Conservation (phyloP, 1,140 invertebrate species). For the Chironomus striatipennis region DNA sequence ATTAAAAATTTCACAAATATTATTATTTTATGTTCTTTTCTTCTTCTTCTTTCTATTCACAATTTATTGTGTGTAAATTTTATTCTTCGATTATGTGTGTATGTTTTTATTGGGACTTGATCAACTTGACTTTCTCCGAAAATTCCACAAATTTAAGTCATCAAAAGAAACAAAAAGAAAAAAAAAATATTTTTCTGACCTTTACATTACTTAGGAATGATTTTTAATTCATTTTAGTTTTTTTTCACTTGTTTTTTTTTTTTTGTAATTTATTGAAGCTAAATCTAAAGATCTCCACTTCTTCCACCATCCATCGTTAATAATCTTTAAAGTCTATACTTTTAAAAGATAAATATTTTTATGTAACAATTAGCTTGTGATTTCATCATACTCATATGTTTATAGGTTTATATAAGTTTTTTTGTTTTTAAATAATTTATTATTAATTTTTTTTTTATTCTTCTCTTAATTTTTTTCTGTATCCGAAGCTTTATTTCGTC, state of each 20-base stretch:
- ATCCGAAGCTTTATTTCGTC: slow-evolving; percentile 7
- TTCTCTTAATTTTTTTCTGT: slow-evolving; percentile 1
- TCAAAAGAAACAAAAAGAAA: background rate
- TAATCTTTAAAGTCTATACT: slow-evolving; percentile 17
- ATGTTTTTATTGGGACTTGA: no score
- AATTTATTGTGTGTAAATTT: no score
- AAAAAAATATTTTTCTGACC: background rate
- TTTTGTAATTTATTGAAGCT: slow-evolving; percentile 11
- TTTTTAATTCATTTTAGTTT: background rate
- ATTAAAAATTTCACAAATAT: no score
- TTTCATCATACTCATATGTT: slow-evolving; percentile 22
- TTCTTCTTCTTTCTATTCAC: no score
- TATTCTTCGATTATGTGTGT: no score
- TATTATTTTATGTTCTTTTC: no score
- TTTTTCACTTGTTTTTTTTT: slow-evolving; percentile 6
- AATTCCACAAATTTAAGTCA: background rate
- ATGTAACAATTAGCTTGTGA: slow-evolving; percentile 23
- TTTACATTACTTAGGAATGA: slow-evolving; percentile 11
- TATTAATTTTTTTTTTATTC: background rate
- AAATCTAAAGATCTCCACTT: slow-evolving; percentile 18
- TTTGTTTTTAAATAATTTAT: background rate
- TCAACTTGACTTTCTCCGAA: no score
- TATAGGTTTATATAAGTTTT: slow-evolving; percentile 22
- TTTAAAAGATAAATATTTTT: slow-evolving; percentile 23
- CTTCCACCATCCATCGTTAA: background rate